These are phyloP conservation scores for Apamea sordens DNA, from an alignment of 2,888 invertebrate genomes.

Conservation along the genomic window DNA sequence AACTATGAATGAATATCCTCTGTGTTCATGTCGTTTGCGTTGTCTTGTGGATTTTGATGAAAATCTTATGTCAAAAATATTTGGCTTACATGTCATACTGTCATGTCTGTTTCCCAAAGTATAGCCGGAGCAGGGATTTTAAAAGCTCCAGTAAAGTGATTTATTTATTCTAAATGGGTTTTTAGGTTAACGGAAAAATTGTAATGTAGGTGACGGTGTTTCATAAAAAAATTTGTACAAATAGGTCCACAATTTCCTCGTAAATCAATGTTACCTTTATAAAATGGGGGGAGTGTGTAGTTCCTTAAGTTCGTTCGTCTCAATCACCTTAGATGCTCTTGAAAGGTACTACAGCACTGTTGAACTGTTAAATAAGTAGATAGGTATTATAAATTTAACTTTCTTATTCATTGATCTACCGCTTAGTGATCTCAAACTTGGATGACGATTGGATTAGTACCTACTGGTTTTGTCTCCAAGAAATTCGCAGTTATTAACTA, in stretches of 20 bases:
- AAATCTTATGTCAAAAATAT: constrained; percentile 21
- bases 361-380: background rate
- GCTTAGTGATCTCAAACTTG: background rate
- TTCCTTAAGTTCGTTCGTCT: constrained; percentile 83
- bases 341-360: constrained; percentile 77
- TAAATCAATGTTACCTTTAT: constrained; percentile 64
- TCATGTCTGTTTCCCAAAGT: constrained; percentile 29
- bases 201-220: constrained; percentile 54
- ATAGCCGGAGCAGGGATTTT: background rate
- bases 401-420: background rate
- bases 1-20: constrained; percentile 6
- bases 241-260: constrained; percentile 62
- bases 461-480: background rate
- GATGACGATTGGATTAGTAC: background rate
- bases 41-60: background rate
- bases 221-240: constrained; percentile 15
- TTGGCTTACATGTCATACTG: constrained; percentile 10
- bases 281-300: constrained; percentile 87
- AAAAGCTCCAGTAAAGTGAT: constrained; percentile 1
- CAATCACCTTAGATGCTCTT: constrained; percentile 81
- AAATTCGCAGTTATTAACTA: background rate
- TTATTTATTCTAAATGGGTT: constrained; percentile 42
- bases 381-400: constrained; percentile 2
- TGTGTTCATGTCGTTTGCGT: background rate
- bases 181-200: constrained; percentile 35